Evolutionary conservation across 2,797 vertebrate species (phyloP).

Genomic region (Selene dorsalis): DNA sequence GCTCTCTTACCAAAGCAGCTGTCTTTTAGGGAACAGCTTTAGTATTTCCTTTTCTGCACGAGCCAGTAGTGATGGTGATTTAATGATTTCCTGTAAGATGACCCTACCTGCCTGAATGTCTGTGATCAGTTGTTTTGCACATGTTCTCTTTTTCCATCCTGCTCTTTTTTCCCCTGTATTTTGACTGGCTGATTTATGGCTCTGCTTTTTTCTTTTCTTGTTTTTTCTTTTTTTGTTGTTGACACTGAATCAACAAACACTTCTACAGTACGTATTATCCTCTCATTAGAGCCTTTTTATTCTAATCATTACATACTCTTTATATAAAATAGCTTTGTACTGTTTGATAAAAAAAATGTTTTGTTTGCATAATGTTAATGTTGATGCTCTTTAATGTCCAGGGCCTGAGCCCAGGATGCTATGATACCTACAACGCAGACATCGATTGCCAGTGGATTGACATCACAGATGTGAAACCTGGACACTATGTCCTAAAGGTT

Average conservation of each 20-base stretch:
- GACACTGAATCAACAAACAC: background rate
- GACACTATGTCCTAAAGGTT: slow-evolving; percentile 97
- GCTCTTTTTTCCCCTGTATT: background rate
- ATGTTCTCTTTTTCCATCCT: background rate
- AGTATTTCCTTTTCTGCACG: slow-evolving; percentile 49
- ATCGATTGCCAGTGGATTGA: slow-evolving; percentile 99
- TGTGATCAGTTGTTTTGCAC: slow-evolving; percentile 28
- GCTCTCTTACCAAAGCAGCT: background rate
- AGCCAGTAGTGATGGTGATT: slow-evolving; percentile 48
- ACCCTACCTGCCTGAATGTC: slow-evolving; percentile 36
- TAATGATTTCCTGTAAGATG: slow-evolving; percentile 43
- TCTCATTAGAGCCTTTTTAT: background rate
- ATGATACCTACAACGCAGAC: slow-evolving; percentile 98
- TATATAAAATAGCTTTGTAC: background rate
- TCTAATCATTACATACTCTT: background rate
- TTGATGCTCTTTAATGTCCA: slow-evolving; percentile 72
- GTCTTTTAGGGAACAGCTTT: slow-evolving; percentile 19
- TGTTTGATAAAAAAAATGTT: slow-evolving; percentile 8
- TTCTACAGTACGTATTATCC: background rate
- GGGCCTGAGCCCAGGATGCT: slow-evolving; percentile 98
- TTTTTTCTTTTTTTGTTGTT: slow-evolving; percentile 5
- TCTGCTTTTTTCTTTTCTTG: background rate
- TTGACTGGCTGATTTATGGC: background rate
- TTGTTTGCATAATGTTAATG: slow-evolving; percentile 22
- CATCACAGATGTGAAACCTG: slow-evolving; percentile 97